Evolutionary conservation across 1,140 invertebrate species (phyloP), one percentile per base, ranked within the genome.

Genomic region (Ectropis grisescens): DNA sequence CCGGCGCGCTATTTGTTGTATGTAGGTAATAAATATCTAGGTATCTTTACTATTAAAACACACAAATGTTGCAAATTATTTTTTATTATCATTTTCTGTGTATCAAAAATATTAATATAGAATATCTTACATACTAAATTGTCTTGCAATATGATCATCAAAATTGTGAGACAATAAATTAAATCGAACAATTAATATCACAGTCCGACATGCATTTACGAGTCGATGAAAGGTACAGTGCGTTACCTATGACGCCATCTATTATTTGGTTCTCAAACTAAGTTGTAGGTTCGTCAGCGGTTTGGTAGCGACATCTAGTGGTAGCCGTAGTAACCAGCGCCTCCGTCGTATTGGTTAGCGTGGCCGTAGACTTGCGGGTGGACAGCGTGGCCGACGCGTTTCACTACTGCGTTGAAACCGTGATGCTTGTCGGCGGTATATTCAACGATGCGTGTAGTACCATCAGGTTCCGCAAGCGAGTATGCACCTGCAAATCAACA

Each of bases 381-480:
- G 39, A 68, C 55, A 8, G 82, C 79, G 41, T 86, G 83, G 35
- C 85, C 84, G 14, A 84, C 68, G 43, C 82, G 65, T 47, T 81
- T 82, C 13, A 85, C 84, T 7, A 84, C 66, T 23, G 84, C 83
- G 47, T 84, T 83, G 58, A 85, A 85, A 9, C 84, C 84, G 39
- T 83, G 83, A 44, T 57, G 47, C 23, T 81, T 76, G 45, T 81
- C 84, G 16, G 84, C 84, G 8, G 79, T 83, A 47, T 87, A 87
- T 37, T 85, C 82, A 1, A 86, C 85, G 25, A 82, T 83, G 30
- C 85, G 72, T 28, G 70, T 82, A 2, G 84, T 83, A 42, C 87
- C 86, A 51, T 87, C 86, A 14, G 86, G 69, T 43, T 88, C 86
- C 11, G 85, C 69, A 6, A 87, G 68, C 13, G 79, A 82, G 53